Evolutionary conservation across 2,113 vertebrate genomes (phyloP).

Genomic region (Aythya baeri): DNA sequence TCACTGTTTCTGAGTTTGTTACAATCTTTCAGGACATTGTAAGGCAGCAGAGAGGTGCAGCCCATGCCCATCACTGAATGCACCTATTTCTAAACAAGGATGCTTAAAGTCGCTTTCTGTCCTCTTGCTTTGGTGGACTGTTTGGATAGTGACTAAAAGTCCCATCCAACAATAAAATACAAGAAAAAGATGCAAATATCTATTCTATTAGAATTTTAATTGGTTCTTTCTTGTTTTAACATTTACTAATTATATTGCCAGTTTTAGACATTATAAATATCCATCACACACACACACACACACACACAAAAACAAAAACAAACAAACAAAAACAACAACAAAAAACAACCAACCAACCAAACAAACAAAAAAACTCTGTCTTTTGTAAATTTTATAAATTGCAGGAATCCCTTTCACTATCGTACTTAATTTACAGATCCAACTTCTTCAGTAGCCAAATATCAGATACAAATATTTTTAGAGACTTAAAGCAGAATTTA

Average conservation of each 20-base stretch:
- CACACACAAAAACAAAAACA: not conserved
- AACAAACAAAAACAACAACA: too few species aligned
- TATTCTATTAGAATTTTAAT: not conserved
- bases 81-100: not conserved
- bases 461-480: not conserved
- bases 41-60: not conserved
- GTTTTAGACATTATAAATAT: not conserved
- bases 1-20: not conserved
- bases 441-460: not conserved
- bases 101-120: not conserved
- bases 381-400: not conserved
- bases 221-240: not conserved
- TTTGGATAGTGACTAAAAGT: not conserved
- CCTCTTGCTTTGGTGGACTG: not conserved
- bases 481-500: not conserved
- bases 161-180: not conserved
- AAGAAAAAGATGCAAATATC: not conserved
- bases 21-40: not conserved
- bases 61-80: not conserved
- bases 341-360: too few species aligned
- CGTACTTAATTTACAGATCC: not conserved
- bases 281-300: rapidly evolving
- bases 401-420: not conserved
- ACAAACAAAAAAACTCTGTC: not conserved
- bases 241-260: not conserved